These are phyloP conservation scores for Ptyas mucosa DNA, from an alignment of 2,113 vertebrate species.

Conservation along the genomic window DNA sequence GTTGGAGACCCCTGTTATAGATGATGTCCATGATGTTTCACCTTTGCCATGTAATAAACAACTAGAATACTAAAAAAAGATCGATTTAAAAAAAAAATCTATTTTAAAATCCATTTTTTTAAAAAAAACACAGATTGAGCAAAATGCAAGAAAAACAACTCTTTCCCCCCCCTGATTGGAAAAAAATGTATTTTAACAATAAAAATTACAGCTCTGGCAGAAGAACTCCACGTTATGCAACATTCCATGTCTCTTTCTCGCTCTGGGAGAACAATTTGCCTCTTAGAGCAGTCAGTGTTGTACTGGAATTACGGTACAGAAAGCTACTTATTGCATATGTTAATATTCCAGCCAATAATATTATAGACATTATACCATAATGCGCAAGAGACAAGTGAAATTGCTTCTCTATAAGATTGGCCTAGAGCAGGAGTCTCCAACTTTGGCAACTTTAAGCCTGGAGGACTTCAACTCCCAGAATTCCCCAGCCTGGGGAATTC, in stretches of 20 bases:
- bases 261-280: not conserved
- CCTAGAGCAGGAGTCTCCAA: not conserved
- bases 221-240: constrained; percentile 18
- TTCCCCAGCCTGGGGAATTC: too few relatives aligned
- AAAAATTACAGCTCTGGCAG: not conserved
- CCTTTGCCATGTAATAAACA: constrained; percentile 43
- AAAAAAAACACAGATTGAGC: constrained; percentile 38
- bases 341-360: not conserved
- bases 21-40: constrained; percentile 28
- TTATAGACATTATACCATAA: constrained; percentile 27
- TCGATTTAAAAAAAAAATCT: constrained; percentile 10
- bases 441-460: too few relatives aligned
- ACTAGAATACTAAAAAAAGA: constrained; percentile 30
- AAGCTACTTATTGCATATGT: constrained; percentile 12
- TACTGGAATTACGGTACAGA: not conserved
- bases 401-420: not conserved
- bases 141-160: constrained; percentile 36
- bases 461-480: too few relatives aligned
- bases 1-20: too few relatives aligned
- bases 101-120: not conserved
- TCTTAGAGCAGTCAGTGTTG: constrained; percentile 1
- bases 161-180: constrained; percentile 22
- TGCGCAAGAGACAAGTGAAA: constrained; percentile 16
- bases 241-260: not conserved
- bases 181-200: constrained; percentile 1